Conservation (phyloP, 2,797 vertebrate genomes). For the Anguilla anguilla region DNA sequence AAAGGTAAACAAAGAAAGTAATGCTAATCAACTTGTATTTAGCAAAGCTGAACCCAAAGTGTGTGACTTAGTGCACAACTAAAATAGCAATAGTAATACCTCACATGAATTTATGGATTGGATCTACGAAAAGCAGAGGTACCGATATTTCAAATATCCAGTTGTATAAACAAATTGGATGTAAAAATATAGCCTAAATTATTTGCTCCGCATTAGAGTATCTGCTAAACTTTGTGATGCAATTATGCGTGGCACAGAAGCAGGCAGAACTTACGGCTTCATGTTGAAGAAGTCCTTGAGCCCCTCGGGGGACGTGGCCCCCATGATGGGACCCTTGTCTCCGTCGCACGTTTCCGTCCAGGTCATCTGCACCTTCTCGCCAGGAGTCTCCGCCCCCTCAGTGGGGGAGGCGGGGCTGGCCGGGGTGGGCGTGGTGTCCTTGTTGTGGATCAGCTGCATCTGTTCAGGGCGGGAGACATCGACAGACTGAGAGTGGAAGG, state of each 20-base stretch:
- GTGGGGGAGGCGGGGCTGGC: slow-evolving; percentile 78
- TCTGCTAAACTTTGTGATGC: neutral
- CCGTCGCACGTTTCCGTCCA: slow-evolving; percentile 74
- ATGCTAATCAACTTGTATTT: neutral
- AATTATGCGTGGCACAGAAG: neutral
- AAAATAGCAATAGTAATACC: neutral
- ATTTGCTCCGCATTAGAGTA: neutral
- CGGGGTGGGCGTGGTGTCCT: slow-evolving; percentile 74
- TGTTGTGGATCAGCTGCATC: slow-evolving; percentile 89
- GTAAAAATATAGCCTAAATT: neutral
- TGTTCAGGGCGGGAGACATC: slow-evolving; percentile 71
- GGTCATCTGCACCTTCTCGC: slow-evolving; percentile 81
- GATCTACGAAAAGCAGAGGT: no score
- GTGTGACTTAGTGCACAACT: neutral
- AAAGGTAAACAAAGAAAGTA: neutral
- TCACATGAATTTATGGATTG: no score
- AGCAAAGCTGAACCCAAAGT: neutral
- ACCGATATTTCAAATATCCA: neutral
- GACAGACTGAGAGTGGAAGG: slow-evolving; percentile 62
- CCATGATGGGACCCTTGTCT: slow-evolving; percentile 81
- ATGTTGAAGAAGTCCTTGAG: slow-evolving; percentile 94
- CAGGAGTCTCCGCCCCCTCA: slow-evolving; percentile 71
- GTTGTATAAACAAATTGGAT: neutral
- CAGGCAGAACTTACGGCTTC: slow-evolving; percentile 86
- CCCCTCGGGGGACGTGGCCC: slow-evolving; percentile 75